Base-by-base conservation (phyloP, 2,113 vertebrate genomes). In the Albula glossodonta region DNA sequence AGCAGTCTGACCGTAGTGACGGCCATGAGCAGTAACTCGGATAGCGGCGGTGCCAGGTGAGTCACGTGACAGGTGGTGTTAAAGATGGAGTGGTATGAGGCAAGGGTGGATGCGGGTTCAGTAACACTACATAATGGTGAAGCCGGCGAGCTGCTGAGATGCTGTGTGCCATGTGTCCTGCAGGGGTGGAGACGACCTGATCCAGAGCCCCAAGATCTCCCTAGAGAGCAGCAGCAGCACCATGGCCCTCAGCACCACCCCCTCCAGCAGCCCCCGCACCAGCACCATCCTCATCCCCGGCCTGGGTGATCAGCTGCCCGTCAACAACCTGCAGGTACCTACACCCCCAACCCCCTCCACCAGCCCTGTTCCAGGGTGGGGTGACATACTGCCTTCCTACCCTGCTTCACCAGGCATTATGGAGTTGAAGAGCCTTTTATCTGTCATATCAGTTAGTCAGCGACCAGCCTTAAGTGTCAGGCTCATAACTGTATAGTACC, bases 1-100 rank as follows among this genome's bases (percentile, higher is more conserved):
- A 97, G 97, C 90, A 98, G 97, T 87, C 94, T 99, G 83, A 99
- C 98, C 74, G 96, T 97, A 10, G 96, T 98, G 70, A 98, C 98
- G 1, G 96, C 96, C 13, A 94, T 97, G 90, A 97, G 96, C 88
- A 97, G 94, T 90, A 93, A 95, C 89, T 97, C 97, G 0, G 95
- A 96, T 87, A 95, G 94, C 0, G 97, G 96, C 22, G 78, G 95
- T 0, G 92, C 96, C 92, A 98, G 98, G 98, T 98, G 89, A 91
- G 74, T 78, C n/a, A 78, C 11, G 74, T 78, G 31, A 31, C 11
- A 17, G 6, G 25, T 41, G 31, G 31, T 41, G 31, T 41, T 41
- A 22, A 51, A 81, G 13, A 81, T 12, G 19, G 51, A 81, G 51
- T 2, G 11, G 13, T 2, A 7, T 41, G 79, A 15, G 41, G 22